Percentiles rank a stretch among this genome's conserved stretches.
phyloP scores from a whole-genome alignment of 2,113 vertebrate species.

The Meriones unguiculatus region DNA sequence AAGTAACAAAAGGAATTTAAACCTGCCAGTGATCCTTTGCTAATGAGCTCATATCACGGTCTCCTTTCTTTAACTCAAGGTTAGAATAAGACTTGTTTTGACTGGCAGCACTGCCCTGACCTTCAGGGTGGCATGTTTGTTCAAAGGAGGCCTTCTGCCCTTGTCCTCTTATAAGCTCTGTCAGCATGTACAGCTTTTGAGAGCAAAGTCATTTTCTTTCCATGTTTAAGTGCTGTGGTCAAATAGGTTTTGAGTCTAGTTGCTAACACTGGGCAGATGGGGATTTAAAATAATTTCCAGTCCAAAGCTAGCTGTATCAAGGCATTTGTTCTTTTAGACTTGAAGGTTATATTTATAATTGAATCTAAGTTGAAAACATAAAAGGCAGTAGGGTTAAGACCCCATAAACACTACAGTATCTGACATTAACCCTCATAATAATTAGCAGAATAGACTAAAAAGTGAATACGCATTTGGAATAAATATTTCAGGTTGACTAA shows the following conservation, averaged over 20 bases:
- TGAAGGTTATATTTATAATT: not conserved
- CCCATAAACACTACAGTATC: not conserved
- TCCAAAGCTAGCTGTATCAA: not conserved
- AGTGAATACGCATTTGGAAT: not conserved
- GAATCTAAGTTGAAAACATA: not conserved
- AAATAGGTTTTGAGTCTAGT: not conserved
- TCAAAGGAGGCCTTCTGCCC: not conserved
- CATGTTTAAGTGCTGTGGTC: not conserved
- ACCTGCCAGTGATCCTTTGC: not conserved
- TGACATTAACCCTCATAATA: constrained; percentile 10
- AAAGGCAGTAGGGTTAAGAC: not conserved
- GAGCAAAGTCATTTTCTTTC: not conserved
- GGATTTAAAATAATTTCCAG: not conserved
- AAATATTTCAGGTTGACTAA: constrained; percentile 38
- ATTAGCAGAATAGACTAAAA: constrained; percentile 36
- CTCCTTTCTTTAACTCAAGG: not conserved
- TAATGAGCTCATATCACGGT: not conserved
- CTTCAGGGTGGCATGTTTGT: not conserved
- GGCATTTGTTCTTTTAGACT: not conserved
- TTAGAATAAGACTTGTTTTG: not conserved
- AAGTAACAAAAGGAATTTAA: not conserved
- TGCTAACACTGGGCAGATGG: not conserved
- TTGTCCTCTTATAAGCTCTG: not conserved
- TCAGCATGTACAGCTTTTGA: not conserved
- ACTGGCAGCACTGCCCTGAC: not conserved